A percentile compares a stretch with the other conserved stretches of the same genome.
Conservation (phyloP, 2,888 invertebrate genomes). For the Trichopoda pennipes region DNA sequence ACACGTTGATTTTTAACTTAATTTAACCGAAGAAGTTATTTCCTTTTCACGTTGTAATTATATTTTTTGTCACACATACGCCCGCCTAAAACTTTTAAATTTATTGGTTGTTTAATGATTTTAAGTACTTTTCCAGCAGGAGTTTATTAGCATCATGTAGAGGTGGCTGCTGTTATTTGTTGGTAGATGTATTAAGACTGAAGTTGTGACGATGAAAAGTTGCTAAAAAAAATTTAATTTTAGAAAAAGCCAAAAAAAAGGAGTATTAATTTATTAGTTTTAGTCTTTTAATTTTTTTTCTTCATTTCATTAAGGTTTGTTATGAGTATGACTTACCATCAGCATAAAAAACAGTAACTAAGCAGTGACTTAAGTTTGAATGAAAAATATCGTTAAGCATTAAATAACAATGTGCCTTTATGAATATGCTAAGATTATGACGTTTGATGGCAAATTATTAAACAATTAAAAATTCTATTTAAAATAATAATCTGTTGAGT, state of each 20-base stretch:
- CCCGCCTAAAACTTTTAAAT: slow-evolving; percentile 47
- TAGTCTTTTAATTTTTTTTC: slow-evolving; percentile 33
- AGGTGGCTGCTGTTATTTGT: slow-evolving; percentile 20
- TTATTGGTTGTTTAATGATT: slow-evolving; percentile 33
- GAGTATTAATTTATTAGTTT: slow-evolving; percentile 59
- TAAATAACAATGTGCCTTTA: too few species aligned
- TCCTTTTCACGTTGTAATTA: slow-evolving; percentile 62
- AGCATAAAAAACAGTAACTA: not conserved
- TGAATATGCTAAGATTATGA: too few species aligned
- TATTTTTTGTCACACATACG: slow-evolving; percentile 65
- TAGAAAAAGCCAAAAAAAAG: slow-evolving; percentile 41
- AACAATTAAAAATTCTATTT: too few species aligned
- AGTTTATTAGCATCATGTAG: not conserved
- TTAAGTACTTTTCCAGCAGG: slow-evolving; percentile 1
- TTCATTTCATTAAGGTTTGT: not conserved
- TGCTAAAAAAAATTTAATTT: not conserved
- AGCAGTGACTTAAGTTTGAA: too few species aligned
- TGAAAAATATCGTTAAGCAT: too few species aligned
- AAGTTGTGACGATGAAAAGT: slow-evolving; percentile 36
- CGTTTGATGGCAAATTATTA: too few species aligned
- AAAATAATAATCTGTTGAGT: too few species aligned
- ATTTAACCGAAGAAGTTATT: slow-evolving; percentile 65
- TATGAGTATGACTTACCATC: not conserved
- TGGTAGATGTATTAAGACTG: slow-evolving; percentile 38
- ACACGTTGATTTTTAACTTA: slow-evolving; percentile 34